Percentiles rank a stretch among this genome's conserved stretches.
Evolutionary conservation across 1,140 invertebrate genomes (phyloP).

Genomic region (Drusus annulatus): DNA sequence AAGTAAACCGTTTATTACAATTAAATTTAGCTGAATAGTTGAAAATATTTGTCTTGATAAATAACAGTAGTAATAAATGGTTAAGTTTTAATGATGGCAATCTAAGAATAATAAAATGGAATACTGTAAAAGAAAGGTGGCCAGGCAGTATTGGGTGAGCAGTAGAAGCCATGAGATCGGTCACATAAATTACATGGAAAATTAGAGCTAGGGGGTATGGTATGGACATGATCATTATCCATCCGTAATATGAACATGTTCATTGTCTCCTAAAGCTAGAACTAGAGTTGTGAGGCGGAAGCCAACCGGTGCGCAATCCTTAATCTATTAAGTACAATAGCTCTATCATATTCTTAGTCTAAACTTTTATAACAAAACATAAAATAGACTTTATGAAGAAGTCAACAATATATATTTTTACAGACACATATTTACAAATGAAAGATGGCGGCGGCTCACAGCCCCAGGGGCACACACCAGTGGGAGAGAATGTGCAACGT

Average conservation of each 20-base stretch:
- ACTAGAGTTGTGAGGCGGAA: conserved; percentile 21
- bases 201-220: background rate
- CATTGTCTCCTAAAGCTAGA: background rate
- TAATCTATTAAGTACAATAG: conserved; percentile 30
- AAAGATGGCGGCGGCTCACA: background rate
- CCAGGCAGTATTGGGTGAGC: no score
- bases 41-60: no score
- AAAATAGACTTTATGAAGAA: conserved; percentile 47
- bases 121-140: no score
- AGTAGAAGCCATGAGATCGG: no score
- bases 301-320: conserved; percentile 20
- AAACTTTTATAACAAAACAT: conserved; percentile 42
- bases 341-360: conserved; percentile 29
- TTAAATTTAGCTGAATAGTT: no score
- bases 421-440: conserved; percentile 39
- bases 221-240: background rate
- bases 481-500: no score
- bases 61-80: no score
- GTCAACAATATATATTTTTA: conserved; percentile 44
- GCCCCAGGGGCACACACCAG: background rate
- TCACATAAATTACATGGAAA: no score
- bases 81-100: no score
- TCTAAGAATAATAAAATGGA: no score
- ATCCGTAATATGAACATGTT: background rate
- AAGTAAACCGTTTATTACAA: no score